Base-by-base conservation (phyloP, 2,113 vertebrate species). In the Boulengeromyrus knoepffleri region DNA sequence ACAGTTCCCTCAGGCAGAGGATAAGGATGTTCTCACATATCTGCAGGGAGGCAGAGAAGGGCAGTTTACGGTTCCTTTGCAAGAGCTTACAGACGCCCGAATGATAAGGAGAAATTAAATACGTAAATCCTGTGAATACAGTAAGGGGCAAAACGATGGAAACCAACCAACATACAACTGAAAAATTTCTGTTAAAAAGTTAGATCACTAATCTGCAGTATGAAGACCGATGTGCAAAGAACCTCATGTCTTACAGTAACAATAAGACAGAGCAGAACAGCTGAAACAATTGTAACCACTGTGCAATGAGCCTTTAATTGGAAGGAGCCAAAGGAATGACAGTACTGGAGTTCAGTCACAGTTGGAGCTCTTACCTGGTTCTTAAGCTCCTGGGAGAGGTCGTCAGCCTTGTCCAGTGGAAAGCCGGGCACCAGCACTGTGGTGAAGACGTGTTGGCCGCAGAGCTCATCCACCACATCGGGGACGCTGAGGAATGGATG, bases 21-120 rank as follows among this genome's bases (percentile, higher is more conserved):
- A 90, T 92, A 93, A 99, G 92, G 94, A 99, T 99, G 95, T 99
- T 97, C 91, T 96, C 83, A 92, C 98, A 99, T 94, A 99, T 99
- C 99, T 99, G 94, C 0, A 66, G 56, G 52, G 36, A 77, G 21
- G n/a, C 27, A 80, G 90, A 17, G 74, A 36, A n/a, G 17, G 15
- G 15, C 31, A 17, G 36, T 36, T 27, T 27, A 66, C 12, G 62
- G 62, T 12, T 62, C n/a, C 62, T 13, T 31, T 13, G 62, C 62
- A 31, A 31, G 62, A 70, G 62, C 62, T 66, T 66, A 70, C 27
- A 31, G 10, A 31, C 31, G 58, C 24, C 24, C 9, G 9, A 66
- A 66, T 66, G 58, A 70, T 70, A 62, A 58, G 21, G 9, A 66
- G n/a, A 66, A n/a, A 66, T 66, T 27, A 10, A 27, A 27, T 12